These are phyloP conservation scores for Tanypteryx hageni DNA, from an alignment of 2,888 invertebrate genomes.

Conservation along the genomic window DNA sequence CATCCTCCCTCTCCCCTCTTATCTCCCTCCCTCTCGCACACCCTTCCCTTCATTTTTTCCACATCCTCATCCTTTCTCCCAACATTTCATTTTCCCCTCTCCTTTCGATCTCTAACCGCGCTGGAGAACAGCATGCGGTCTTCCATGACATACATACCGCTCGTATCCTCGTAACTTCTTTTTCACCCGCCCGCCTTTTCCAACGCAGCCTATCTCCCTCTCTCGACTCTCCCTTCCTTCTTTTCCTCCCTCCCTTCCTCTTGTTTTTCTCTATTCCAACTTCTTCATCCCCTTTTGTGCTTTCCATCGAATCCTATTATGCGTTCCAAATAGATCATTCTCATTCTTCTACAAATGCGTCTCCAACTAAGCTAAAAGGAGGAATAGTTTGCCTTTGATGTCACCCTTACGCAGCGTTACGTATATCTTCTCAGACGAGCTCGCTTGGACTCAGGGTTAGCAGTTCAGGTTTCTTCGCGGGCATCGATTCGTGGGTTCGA, in stretches of 20 bases:
- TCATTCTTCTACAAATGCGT: background rate
- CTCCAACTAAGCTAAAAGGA: slow-evolving; percentile 11
- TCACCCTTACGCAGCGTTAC: background rate
- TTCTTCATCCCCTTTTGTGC: background rate
- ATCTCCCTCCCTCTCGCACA: too few relatives aligned
- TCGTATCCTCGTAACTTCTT: slow-evolving; percentile 47
- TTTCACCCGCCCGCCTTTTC: background rate
- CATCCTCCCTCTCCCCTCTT: background rate
- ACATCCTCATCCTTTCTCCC: background rate
- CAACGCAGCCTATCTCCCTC: slow-evolving; percentile 21
- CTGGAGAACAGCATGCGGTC: background rate
- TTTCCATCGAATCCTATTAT: background rate
- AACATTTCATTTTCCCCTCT: background rate
- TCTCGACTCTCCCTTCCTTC: background rate
- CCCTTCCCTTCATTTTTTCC: background rate
- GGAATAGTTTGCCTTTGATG: slow-evolving; percentile 39
- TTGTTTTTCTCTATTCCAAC: background rate
- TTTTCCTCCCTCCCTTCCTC: too few relatives aligned
- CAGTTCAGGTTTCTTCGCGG: background rate
- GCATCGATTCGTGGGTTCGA: background rate
- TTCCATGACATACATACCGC: slow-evolving; percentile 30
- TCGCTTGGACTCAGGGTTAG: background rate
- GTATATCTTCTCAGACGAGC: background rate
- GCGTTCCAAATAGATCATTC: slow-evolving; percentile 1
- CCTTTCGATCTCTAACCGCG: background rate